A percentile compares a stretch with the other conserved stretches of the same genome.
phyloP scores from a whole-genome alignment of 2,888 invertebrate species.

The Ochropleura plecta region DNA sequence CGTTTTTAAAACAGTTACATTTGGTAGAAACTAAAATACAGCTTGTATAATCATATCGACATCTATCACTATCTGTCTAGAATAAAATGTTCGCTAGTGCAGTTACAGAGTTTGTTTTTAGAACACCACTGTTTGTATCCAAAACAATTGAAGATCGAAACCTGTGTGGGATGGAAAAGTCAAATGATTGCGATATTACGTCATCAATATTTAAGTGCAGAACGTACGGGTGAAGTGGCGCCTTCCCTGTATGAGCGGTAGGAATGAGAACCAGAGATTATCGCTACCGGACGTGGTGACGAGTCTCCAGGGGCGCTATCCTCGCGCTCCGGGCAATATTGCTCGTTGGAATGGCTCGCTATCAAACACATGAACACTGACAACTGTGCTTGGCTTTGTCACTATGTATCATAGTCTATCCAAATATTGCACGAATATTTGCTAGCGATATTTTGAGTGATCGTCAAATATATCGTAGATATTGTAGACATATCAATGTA shows the following conservation, averaged over 20 bases:
- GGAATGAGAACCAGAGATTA: constrained; percentile 75
- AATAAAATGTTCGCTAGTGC: not conserved
- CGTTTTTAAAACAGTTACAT: not conserved
- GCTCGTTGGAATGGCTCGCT: constrained; percentile 76
- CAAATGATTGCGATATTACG: constrained; percentile 5
- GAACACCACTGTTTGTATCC: not conserved
- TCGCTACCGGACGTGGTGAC: constrained; percentile 69
- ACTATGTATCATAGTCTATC: constrained; percentile 77
- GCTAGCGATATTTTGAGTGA: constrained; percentile 7
- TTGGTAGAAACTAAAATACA: not conserved
- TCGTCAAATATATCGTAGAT: not conserved
- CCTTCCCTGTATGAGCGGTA: constrained; percentile 78
- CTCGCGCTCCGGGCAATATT: constrained; percentile 75
- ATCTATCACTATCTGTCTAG: not conserved
- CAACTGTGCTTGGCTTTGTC: constrained; percentile 70
- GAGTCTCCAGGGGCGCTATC: constrained; percentile 78
- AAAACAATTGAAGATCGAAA: not conserved
- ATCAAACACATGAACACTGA: constrained; percentile 76
- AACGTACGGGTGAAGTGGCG: constrained; percentile 72
- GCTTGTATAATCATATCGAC: not conserved
- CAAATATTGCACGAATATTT: constrained; percentile 13
- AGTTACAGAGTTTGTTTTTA: not conserved
- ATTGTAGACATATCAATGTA: too few relatives aligned
- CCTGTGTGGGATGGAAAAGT: not conserved
- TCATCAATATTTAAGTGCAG: constrained; percentile 15